Evolutionary conservation across 2,113 vertebrate genomes (phyloP), one percentile per base, ranked within the genome.

Genomic region (Megaceryle torquata): DNA sequence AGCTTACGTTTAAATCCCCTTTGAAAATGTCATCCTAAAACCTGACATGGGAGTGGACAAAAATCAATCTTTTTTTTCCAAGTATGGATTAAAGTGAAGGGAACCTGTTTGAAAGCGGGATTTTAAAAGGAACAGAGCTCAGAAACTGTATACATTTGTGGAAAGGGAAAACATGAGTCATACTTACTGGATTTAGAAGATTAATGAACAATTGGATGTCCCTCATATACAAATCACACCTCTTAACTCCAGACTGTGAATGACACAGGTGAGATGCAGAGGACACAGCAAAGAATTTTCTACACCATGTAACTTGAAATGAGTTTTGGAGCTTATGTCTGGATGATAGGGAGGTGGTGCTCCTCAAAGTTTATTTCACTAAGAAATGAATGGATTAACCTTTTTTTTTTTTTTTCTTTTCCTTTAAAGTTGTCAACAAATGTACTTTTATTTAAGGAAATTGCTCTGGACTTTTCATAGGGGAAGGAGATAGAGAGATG

Each of bases 21-120:
- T 86, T 86, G 79, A 92, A 95, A 91, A 94, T 46, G 46, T 35
- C 79, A 95, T 71, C 69, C 60, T 81, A 88, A 81, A 94, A 80
- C 24, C 50, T 90, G 82, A 93, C 43, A 59, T 2, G 33, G 63
- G 64, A 88, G 11, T 63, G 79, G 68, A 60, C 25, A 46, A 91
- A 92, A 92, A 82, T 65, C 79, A 67, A 15, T 72, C 37, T 54
- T 12, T 88, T 48, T 46, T 86, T 54, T 59, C 35, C 48, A 88
- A 37, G 21, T 70, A 79, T 6, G 14, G 64, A 95, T 93, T 88
- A 84, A 48, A 78, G 57, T 68, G 65, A 91, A 84, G 21, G 21
- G 29, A 83, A 81, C 3, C 24, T 48, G 26, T 68, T n/a, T 86
- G 72, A 91, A 91, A 81, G 68, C 8, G 46, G 43, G 63, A 91